Evolutionary conservation across 2,113 vertebrate genomes (phyloP).

Genomic region (Echinops telfairi): DNA sequence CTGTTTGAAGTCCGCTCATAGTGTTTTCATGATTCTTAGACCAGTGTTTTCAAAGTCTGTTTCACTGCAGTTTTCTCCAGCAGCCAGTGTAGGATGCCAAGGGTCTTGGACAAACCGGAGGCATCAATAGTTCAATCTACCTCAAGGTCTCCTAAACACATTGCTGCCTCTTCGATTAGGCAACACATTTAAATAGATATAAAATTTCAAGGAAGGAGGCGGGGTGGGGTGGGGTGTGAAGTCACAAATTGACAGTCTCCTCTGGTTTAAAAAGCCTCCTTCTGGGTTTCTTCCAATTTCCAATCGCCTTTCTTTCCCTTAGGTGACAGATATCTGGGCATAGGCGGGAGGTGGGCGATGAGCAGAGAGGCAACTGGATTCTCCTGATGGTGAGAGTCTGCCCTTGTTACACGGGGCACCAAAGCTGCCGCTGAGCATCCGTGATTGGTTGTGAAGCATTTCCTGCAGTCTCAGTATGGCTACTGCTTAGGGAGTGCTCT

Average conservation of each 20-base stretch:
- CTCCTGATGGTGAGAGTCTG: no score
- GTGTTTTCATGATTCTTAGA: not conserved
- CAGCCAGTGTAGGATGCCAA: not conserved
- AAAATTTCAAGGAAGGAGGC: not conserved
- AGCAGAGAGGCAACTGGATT: not conserved
- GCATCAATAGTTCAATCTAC: not conserved
- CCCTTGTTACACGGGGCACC: not conserved
- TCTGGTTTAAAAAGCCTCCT: not conserved
- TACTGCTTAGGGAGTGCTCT: not conserved
- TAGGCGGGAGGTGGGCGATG: not conserved
- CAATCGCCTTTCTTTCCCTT: not conserved
- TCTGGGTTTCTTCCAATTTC: not conserved
- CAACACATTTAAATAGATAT: not conserved
- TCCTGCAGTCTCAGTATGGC: not conserved
- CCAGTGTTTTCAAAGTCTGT: not conserved
- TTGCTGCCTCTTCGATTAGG: not conserved
- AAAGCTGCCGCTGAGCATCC: not conserved
- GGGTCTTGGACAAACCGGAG: not conserved
- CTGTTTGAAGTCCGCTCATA: not conserved
- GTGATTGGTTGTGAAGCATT: not conserved
- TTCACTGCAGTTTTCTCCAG: not conserved
- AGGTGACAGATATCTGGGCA: not conserved
- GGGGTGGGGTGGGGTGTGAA: no score
- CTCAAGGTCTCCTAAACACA: not conserved
- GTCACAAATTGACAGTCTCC: not conserved